Evolutionary conservation across 1,140 invertebrate species (phyloP), one percentile per base, ranked within the genome.

Genomic region (Phortica variegata): DNA sequence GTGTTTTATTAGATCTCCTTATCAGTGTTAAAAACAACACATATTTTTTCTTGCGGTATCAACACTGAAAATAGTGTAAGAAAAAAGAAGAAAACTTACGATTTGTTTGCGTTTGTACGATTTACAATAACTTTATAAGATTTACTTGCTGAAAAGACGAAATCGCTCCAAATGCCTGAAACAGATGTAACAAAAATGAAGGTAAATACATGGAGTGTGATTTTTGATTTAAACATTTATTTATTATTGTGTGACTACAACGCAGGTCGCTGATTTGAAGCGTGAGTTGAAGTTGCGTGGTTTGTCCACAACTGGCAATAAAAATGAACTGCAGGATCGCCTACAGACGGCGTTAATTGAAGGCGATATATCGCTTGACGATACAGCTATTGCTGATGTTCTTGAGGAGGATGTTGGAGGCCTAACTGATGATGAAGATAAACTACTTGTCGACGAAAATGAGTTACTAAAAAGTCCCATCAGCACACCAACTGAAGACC

Each of bases 231-330:
- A 36, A 44, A 1, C 2, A 7, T 26, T 1, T 21, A 31, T 40
- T 15, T 33, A 23, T 21, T 6, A 17, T 23, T 2, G 19, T 21
- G 21, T 4, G 39, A 37, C 12, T 7, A 3, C 2, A 29, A 45
- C 17, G n/a, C 13, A 54, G 80, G 87, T 90, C 21, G 82, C 86
- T 7, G 90, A 93, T 71, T 78, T 93, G 52, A 89, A 87, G 57
- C 83, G 85, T 59, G 88, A 90, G 76, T 76, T 92, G 20, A 91
- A 91, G 76, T 77, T 83, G 51, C 83, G 87, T 63, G 89, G 88
- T 33, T 76, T 92, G 12, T 77, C 85, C 13, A 82, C 84, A 12
- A 78, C 83, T 34, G 90, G 90, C 9, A 90, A 90, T 66, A 93
- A 92, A 81, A 86, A 81, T 23, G 89, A 92, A 60, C 77, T 93